Percentiles rank a stretch among this genome's conserved stretches.
Conservation (phyloP, 2,797 vertebrate species). For the Schizopygopsis pylzovi region DNA sequence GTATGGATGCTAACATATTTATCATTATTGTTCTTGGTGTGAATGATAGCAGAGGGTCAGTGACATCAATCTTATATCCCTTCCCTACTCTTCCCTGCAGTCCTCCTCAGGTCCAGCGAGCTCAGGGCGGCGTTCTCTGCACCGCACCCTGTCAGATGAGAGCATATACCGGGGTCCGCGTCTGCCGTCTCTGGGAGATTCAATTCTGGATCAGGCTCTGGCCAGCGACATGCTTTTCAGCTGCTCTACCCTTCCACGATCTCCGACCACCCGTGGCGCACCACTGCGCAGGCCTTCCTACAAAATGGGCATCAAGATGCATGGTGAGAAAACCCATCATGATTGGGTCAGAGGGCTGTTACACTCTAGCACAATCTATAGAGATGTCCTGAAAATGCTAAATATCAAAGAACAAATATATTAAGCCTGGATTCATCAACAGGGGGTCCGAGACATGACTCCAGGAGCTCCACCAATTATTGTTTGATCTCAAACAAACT, state of each 20-base stretch:
- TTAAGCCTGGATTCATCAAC: slow-evolving; percentile 2
- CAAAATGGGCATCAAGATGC: slow-evolving; percentile 94
- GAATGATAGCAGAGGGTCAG: neutral
- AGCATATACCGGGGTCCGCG: slow-evolving; percentile 96
- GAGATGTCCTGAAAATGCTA: neutral
- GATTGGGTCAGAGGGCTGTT: neutral
- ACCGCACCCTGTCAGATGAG: slow-evolving; percentile 96
- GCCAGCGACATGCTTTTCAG: slow-evolving; percentile 92
- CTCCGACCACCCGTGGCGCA: slow-evolving; percentile 92
- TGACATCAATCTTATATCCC: neutral
- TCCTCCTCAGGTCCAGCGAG: slow-evolving; percentile 80
- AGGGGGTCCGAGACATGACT: neutral
- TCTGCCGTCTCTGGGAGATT: slow-evolving; percentile 84
- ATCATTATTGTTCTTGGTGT: neutral
- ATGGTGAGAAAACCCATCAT: slow-evolving; percentile 77
- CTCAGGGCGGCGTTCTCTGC: slow-evolving; percentile 87
- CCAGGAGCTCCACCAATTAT: neutral
- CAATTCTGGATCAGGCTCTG: slow-evolving; percentile 83
- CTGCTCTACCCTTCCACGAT: slow-evolving; percentile 91
- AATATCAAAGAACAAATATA: neutral
- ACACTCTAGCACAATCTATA: neutral
- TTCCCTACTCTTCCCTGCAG: neutral
- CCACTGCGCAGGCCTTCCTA: slow-evolving; percentile 93
- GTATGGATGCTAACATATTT: too few species aligned
- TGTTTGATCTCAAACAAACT: neutral